Evolutionary conservation across 1,140 invertebrate species (phyloP).

Genomic region (Lepidurus arcticus): DNA sequence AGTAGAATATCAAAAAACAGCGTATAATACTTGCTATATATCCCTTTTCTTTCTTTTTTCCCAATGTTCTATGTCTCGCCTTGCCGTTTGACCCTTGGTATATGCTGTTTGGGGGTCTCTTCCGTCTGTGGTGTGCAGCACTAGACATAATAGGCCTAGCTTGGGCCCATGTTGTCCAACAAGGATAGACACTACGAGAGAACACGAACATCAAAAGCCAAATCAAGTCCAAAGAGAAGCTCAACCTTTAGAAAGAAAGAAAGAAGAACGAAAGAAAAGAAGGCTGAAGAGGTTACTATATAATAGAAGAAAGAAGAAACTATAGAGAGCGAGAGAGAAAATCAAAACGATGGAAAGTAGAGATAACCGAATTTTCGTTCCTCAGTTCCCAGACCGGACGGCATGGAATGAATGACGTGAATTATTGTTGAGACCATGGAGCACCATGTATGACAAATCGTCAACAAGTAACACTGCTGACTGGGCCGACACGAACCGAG

Average conservation of each 20-base stretch:
- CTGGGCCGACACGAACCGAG: neutral
- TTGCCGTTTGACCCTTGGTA: too few relatives aligned
- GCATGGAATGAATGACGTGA: neutral
- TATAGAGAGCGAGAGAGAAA: too few relatives aligned
- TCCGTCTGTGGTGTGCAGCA: neutral
- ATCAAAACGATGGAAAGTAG: too few relatives aligned
- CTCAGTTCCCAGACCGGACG: too few relatives aligned
- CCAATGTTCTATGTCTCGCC: too few relatives aligned
- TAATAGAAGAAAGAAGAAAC: too few relatives aligned
- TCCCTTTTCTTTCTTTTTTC: too few relatives aligned
- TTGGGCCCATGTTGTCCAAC: neutral
- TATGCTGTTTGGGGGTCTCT: neutral
- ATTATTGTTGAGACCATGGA: neutral
- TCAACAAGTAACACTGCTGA: neutral
- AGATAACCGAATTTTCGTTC: too few relatives aligned
- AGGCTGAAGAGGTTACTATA: too few relatives aligned
- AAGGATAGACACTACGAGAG: slow-evolving; percentile 2
- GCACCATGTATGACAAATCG: slow-evolving; percentile 12
- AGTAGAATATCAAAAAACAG: neutral
- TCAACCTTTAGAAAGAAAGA: too few relatives aligned
- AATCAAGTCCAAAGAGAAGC: neutral
- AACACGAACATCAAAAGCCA: slow-evolving; percentile 6
- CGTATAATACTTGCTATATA: too few relatives aligned
- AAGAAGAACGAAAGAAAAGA: too few relatives aligned
- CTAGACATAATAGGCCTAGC: neutral